These are phyloP conservation scores for Pantherophis alleghaniensis DNA, from an alignment of 2,797 vertebrate species.

Conservation along the genomic window DNA sequence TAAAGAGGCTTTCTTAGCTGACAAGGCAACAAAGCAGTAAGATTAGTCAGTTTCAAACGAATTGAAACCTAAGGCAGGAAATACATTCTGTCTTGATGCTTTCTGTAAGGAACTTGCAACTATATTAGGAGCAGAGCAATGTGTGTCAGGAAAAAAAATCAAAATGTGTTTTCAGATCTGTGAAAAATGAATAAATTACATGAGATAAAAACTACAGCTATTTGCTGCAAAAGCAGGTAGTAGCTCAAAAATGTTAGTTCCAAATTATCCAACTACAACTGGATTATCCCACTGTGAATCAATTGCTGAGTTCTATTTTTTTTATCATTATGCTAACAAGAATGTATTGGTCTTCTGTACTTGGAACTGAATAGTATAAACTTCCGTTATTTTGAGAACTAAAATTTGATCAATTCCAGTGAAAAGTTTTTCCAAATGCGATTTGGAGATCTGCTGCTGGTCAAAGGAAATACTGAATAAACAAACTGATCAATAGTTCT, in stretches of 20 bases:
- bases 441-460: not conserved
- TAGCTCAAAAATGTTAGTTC: not conserved
- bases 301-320: not conserved
- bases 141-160: not conserved
- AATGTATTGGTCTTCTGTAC: not conserved
- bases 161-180: not conserved
- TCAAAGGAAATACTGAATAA: not conserved
- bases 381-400: not conserved
- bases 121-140: conserved; percentile 6
- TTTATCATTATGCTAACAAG: not conserved
- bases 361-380: not conserved
- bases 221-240: not conserved
- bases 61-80: conserved; percentile 24
- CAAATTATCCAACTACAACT: not conserved
- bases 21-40: not conserved
- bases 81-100: conserved; percentile 15
- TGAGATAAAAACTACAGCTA: not conserved
- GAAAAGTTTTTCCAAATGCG: not conserved
- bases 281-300: not conserved
- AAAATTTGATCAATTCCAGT: not conserved
- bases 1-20: not conserved
- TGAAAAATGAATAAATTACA: not conserved
- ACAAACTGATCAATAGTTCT: not conserved
- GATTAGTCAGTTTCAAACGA: not conserved
- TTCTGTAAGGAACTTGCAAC: conserved; percentile 8